Evolutionary conservation across 2,797 vertebrate genomes (phyloP).

Genomic region (Borostomias antarcticus): DNA sequence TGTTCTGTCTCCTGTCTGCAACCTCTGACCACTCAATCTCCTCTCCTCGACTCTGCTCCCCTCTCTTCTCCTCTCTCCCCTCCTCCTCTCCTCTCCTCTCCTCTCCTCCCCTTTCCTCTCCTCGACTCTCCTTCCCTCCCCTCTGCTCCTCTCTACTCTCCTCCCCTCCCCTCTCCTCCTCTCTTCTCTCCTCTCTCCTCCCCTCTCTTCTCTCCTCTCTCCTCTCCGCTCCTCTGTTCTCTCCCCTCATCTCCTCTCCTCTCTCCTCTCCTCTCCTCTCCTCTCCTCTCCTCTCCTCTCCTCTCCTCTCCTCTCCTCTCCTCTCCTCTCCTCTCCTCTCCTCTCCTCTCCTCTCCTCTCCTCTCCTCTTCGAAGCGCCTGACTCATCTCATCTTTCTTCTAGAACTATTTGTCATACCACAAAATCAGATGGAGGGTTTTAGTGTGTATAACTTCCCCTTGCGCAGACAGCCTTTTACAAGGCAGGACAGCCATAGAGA

Average conservation of each 20-base stretch:
- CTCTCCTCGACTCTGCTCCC: slow-evolving; percentile 11
- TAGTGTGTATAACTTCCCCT: too few species aligned
- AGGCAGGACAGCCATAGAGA: too few species aligned
- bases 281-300: background rate
- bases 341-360: background rate
- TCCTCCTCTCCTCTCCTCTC: slow-evolving; percentile 17
- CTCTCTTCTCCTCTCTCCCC: slow-evolving; percentile 17
- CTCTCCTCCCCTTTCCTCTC: background rate
- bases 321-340: background rate
- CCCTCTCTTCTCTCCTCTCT: background rate
- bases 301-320: background rate
- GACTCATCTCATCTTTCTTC: too few species aligned
- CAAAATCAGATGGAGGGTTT: too few species aligned
- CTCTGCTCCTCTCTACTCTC: background rate
- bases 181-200: background rate
- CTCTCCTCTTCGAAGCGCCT: background rate
- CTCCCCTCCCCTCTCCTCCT: background rate
- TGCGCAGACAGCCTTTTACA: too few species aligned
- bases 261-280: too few species aligned
- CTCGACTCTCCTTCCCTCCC: background rate
- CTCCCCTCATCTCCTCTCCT: too few species aligned
- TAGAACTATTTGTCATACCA: too few species aligned
- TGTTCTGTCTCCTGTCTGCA: slow-evolving; percentile 18
- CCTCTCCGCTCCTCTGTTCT: too few species aligned
- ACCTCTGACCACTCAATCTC: slow-evolving; percentile 28